phyloP scores from a whole-genome alignment of 2,797 vertebrate genomes.

The Spea hammondii region DNA sequence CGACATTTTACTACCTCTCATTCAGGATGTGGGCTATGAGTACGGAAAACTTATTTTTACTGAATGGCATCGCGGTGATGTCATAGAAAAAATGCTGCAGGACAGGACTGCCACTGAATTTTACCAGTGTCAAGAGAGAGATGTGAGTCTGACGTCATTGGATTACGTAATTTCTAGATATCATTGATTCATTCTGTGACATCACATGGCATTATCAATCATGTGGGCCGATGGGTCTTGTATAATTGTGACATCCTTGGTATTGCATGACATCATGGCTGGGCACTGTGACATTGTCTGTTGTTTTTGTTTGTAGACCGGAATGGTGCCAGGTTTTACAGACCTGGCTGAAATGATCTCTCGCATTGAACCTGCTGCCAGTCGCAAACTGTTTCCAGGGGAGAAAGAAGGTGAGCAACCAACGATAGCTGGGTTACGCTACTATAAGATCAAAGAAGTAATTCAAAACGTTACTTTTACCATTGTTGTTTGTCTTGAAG shows the following conservation, averaged over 20 bases:
- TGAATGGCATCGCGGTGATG: conserved; percentile 84
- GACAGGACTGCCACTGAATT: conserved; percentile 86
- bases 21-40: conserved; percentile 88
- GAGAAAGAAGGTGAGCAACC: not conserved
- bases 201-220: not conserved
- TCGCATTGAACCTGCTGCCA: conserved; percentile 87
- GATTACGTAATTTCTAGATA: conserved; percentile 37
- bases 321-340: conserved; percentile 79
- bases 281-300: too few relatives aligned
- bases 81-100: conserved; percentile 90
- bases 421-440: not conserved
- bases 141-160: conserved; percentile 64
- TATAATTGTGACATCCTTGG: not conserved
- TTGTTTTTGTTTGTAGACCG: not conserved
- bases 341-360: conserved; percentile 95
- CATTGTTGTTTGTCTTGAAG: not conserved
- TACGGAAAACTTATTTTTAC: conserved; percentile 87
- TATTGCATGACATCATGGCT: not conserved
- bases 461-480: not conserved
- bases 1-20: too few relatives aligned
- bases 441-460: not conserved
- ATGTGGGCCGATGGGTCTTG: not conserved
- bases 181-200: conserved; percentile 48
- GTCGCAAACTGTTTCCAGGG: conserved; percentile 30
- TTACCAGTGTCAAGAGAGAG: conserved; percentile 81